These are phyloP conservation scores for Salvator merianae DNA, from an alignment of 2,113 vertebrate genomes.

Conservation along the genomic window DNA sequence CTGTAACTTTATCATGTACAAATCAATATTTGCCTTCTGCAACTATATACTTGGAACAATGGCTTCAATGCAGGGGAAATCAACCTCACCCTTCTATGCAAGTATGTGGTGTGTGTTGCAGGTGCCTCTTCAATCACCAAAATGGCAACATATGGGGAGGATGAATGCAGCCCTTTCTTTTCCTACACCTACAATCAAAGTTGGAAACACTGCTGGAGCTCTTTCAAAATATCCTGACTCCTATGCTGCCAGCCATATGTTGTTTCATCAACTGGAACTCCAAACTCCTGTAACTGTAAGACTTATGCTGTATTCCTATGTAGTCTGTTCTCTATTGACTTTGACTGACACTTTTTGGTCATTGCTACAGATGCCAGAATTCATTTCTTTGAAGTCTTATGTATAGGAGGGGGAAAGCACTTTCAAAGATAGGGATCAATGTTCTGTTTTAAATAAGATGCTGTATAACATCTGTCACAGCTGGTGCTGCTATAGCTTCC, in stretches of 20 bases:
- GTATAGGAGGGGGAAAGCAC: conserved; percentile 57
- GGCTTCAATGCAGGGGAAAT: background rate
- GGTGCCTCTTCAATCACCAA: conserved; percentile 61
- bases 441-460: conserved; percentile 74
- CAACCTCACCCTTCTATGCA: conserved; percentile 4
- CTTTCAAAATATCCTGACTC: conserved; percentile 76
- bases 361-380: conserved; percentile 78
- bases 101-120: conserved; percentile 28
- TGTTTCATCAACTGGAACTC: conserved; percentile 61
- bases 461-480: conserved; percentile 73
- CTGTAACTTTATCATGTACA: no score
- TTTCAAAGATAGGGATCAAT: conserved; percentile 73
- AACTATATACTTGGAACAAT: background rate
- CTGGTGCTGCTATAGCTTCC: conserved; percentile 64
- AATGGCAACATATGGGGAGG: conserved; percentile 62
- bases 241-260: conserved; percentile 80
- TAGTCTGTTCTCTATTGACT: conserved; percentile 62
- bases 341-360: conserved; percentile 70
- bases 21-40: no score
- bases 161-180: conserved; percentile 69
- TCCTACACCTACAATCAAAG: conserved; percentile 79
- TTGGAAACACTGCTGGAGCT: conserved; percentile 77
- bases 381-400: conserved; percentile 79
- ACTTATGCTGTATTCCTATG: conserved; percentile 56
- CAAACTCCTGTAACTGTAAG: conserved; percentile 67